Base-by-base conservation (phyloP, 1,140 invertebrate species). In the Nixonia krombeini region DNA sequence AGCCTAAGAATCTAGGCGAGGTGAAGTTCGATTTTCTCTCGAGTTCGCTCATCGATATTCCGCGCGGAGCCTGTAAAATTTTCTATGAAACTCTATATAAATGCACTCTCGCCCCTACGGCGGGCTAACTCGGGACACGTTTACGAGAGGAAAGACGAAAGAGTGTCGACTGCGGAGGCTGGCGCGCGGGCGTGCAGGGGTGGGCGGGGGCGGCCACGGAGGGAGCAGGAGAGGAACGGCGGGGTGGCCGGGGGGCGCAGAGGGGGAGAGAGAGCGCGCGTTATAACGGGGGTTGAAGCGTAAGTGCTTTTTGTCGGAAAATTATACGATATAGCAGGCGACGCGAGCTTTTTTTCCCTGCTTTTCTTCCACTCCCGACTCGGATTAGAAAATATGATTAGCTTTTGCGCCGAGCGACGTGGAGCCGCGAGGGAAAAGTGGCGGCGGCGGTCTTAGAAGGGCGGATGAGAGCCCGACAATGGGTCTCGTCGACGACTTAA, bases 361-460 rank as follows among this genome's bases (percentile, higher is more conserved):
- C 35, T 67, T 73, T 74, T 70, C 58, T 64, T 73, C 69, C 61
- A 74, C 69, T 76, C 63, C 57, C 63, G 46, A 65, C 61, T 58
- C 56, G 78, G 79, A 82, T 83, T 83, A 83, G 81, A 81, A 83
- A 83, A 82, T 83, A 82, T 83, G 78, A 83, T 83, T 82, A 82
- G 77, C 72, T 77, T 45, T 75, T 66, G 72, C 72, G 75, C 70
- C 62, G 66, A 73, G 69, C 71, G 71, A 42, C 26, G 49, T 16
- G 40, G 23, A 25, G 46, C 47, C 41, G 10, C 38, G 51, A 41
- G 51, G 44, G 74, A 75, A 65, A 67, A 65, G 38, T 29, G 28
- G 38, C 47, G 55, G 38, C 47, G 55, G 41, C 13, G 29, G 57
- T 33, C 25, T 15, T 63, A 56, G 58, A 29, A 69, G 59, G 41